These are phyloP conservation scores for Ecliptopera silaceata DNA, from an alignment of 2,888 invertebrate genomes.

Conservation along the genomic window DNA sequence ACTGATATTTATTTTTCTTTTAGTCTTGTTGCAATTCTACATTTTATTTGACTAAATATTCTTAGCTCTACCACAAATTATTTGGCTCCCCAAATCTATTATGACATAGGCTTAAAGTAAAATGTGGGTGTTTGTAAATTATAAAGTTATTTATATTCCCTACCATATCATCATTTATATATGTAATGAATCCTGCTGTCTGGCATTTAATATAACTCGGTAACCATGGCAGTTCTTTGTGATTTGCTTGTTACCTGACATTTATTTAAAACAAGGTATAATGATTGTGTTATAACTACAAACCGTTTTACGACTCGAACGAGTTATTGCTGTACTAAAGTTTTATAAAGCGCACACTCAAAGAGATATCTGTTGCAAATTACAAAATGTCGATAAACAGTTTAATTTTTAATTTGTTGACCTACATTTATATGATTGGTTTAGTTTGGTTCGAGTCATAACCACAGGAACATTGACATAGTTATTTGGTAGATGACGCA, in stretches of 20 bases:
- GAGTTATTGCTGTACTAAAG: conserved; percentile 45
- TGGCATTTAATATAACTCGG: conserved; percentile 36
- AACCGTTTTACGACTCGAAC: conserved; percentile 42
- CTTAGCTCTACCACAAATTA: no score
- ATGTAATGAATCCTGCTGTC: conserved; percentile 17
- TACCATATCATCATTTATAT: conserved; percentile 11
- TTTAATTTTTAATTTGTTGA: conserved; percentile 37
- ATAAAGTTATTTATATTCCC: background rate
- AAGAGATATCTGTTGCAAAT: conserved; percentile 30
- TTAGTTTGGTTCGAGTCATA: background rate
- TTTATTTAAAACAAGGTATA: conserved; percentile 51
- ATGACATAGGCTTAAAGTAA: no score
- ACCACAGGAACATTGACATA: conserved; percentile 6
- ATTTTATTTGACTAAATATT: no score
- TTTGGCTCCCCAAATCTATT: no score
- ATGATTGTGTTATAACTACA: conserved; percentile 43
- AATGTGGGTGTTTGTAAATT: no score
- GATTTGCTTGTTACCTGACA: conserved; percentile 45
- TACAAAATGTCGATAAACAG: conserved; percentile 33
- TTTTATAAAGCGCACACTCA: conserved; percentile 37
- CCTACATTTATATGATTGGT: conserved; percentile 15
- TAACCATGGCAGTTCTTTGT: conserved; percentile 42
- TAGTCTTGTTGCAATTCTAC: no score
- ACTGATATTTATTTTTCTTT: background rate
- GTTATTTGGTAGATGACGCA: conserved; percentile 6